Evolutionary conservation across 2,113 vertebrate genomes (phyloP).

Genomic region (Podocnemis expansa): DNA sequence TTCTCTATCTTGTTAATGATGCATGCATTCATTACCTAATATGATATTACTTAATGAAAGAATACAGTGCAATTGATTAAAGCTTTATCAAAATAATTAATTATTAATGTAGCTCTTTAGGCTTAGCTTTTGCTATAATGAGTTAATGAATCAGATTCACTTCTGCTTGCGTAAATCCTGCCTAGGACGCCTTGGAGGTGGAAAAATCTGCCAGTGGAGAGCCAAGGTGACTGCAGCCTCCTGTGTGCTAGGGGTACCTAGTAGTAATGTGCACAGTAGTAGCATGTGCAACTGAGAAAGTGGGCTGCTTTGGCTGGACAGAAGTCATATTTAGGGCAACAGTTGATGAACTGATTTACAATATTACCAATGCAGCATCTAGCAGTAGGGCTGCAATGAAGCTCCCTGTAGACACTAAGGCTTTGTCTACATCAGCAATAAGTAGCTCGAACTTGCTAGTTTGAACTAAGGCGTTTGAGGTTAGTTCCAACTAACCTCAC

Average conservation of each 20-base stretch:
- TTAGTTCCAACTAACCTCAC: no score
- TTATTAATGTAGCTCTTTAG: constrained; percentile 10
- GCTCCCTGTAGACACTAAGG: background rate
- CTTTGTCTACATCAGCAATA: no score
- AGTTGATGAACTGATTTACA: background rate
- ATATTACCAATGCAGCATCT: background rate
- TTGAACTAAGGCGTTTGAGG: no score
- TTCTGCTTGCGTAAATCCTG: background rate
- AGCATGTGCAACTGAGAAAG: background rate
- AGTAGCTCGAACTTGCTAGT: no score
- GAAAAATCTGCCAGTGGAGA: background rate
- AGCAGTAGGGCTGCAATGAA: background rate
- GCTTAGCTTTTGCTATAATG: constrained; percentile 3
- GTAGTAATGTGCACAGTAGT: background rate
- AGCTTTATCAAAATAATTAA: constrained; percentile 52
- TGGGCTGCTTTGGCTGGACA: background rate
- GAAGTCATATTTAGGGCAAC: background rate
- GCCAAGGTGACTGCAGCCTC: background rate
- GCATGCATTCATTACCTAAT: background rate
- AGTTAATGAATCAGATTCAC: constrained; percentile 6
- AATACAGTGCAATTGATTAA: constrained; percentile 58
- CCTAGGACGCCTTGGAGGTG: background rate
- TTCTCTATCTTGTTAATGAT: constrained; percentile 41
- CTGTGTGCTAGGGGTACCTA: background rate
- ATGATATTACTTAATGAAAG: constrained; percentile 59